A percentile compares a stretch with the other conserved stretches of the same genome.
Evolutionary conservation across 2,113 vertebrate species (phyloP).

Genomic region (Anser brachyrhynchus): DNA sequence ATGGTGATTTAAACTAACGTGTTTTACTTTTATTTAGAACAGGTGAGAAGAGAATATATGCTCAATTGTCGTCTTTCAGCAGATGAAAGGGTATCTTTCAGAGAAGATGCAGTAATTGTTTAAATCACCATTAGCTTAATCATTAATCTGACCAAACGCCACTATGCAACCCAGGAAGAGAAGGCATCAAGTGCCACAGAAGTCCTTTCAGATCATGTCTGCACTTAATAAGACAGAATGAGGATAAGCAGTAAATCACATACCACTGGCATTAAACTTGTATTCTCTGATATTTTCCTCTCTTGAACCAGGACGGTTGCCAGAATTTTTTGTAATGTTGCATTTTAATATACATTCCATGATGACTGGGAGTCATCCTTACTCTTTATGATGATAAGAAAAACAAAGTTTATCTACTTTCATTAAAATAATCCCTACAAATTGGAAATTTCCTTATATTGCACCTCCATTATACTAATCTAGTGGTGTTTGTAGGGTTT

Average conservation of each 20-base stretch:
- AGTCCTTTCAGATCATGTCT: neutral
- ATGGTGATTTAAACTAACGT: neutral
- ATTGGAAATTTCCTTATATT: neutral
- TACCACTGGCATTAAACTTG: neutral
- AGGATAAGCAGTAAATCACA: neutral
- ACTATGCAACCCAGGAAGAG: neutral
- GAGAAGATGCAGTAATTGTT: neutral
- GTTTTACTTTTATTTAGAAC: neutral
- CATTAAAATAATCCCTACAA: neutral
- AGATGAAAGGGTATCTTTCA: neutral
- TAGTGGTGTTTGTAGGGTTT: neutral
- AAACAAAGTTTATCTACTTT: neutral
- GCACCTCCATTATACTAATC: neutral
- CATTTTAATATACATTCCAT: neutral
- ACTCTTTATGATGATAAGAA: neutral
- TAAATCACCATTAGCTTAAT: slow-evolving; percentile 6
- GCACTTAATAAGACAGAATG: neutral
- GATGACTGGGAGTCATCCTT: neutral
- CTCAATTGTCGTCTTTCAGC: neutral
- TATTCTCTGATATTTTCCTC: neutral
- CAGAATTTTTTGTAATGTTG: neutral
- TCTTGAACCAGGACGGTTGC: neutral
- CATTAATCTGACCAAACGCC: neutral
- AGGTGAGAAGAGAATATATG: neutral
- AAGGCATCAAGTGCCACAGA: neutral